Percentiles rank a stretch among this genome's conserved stretches.
Conservation (phyloP, 2,797 vertebrate species). For the Tauraco hartlaubi region DNA sequence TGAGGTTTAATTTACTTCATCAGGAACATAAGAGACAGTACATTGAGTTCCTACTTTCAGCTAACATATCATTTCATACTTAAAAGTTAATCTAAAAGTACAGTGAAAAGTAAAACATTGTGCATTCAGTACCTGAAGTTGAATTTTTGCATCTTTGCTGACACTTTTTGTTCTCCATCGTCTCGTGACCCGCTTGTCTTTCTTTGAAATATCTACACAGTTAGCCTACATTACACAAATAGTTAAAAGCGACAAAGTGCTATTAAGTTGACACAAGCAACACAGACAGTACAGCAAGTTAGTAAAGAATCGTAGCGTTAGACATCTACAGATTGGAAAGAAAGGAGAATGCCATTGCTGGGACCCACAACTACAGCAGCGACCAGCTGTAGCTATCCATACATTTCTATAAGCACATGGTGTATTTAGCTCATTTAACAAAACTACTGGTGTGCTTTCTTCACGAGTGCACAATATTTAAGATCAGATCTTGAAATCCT, state of each 20-base stretch:
- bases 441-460: neutral
- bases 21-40: neutral
- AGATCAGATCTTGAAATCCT: neutral
- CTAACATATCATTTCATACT: neutral
- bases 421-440: neutral
- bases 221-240: conserved; percentile 93
- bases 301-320: conserved; percentile 69
- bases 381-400: neutral
- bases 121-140: conserved; percentile 93
- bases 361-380: neutral
- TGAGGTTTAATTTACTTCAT: neutral
- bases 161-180: conserved; percentile 99
- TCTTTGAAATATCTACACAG: conserved; percentile 99
- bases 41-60: neutral
- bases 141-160: conserved; percentile 99
- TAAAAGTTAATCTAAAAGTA: neutral
- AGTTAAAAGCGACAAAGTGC: conserved; percentile 84
- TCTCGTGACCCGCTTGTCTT: conserved; percentile 98
- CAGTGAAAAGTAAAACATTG: conserved; percentile 42
- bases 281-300: conserved; percentile 78
- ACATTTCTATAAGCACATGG: neutral
- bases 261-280: conserved; percentile 81
- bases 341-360: neutral
- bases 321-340: conserved; percentile 16
- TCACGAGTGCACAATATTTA: neutral